These are phyloP conservation scores for Taenioides sp. DNA, from an alignment of 2,797 vertebrate species.

Conservation along the genomic window DNA sequence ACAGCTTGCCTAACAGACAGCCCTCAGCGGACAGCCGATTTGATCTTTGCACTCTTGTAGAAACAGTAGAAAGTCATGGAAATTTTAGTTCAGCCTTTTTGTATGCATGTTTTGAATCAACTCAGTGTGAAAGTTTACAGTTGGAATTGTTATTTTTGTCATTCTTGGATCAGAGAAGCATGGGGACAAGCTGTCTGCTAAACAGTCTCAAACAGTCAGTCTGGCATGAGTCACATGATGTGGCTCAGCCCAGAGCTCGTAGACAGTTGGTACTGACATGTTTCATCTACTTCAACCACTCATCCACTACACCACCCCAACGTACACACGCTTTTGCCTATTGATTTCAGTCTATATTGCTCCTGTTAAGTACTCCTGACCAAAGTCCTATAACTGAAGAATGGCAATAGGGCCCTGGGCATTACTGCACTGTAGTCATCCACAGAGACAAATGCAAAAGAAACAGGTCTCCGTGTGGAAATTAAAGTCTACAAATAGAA, in stretches of 20 bases:
- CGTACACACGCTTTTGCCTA: neutral
- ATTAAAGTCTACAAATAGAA: too few species aligned
- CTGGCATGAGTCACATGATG: constrained; percentile 5
- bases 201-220: neutral
- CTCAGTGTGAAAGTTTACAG: neutral
- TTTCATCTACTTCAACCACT: neutral
- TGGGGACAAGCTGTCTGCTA: neutral
- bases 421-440: too few species aligned
- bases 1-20: neutral
- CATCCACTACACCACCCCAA: neutral
- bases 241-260: neutral
- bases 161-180: neutral
- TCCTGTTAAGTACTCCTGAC: neutral
- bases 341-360: neutral
- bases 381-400: too few species aligned
- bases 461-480: too few species aligned
- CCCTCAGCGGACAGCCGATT: neutral
- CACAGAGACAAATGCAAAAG: too few species aligned
- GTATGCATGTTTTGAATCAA: neutral
- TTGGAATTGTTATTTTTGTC: neutral
- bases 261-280: constrained; percentile 4
- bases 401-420: too few species aligned
- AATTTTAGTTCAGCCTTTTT: neutral
- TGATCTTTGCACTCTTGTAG: neutral
- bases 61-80: neutral